Evolutionary conservation across 2,888 invertebrate species (phyloP), one percentile per base, ranked within the genome.

Genomic region (Theodoxus fluviatilis): DNA sequence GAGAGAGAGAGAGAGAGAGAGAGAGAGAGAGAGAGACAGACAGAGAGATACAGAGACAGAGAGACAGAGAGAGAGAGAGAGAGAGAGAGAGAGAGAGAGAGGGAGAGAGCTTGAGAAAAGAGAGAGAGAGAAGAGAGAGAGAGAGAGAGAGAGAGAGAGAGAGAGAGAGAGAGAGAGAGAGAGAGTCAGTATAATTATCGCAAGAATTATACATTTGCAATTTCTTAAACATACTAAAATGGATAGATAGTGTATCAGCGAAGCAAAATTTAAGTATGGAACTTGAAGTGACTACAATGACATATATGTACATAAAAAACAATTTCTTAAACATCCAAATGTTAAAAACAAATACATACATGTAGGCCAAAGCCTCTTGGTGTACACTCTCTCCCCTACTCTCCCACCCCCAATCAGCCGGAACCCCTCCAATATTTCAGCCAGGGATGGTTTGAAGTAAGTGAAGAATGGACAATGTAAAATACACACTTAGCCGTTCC

Each of bases 151-250:
- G 31, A 18, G 35, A 64, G 37, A 64, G 64, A 64, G 64, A 64
- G 64, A 64, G 64, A 64, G 64, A 64, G 64, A 64, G 64, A 64
- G 64, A 64, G 64, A 64, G 64, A 64, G 4, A n/a, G n/a, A n/a
- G n/a, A n/a, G 7, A 6, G n/a, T 52, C n/a, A 22, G 6, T 52
- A 52, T 52, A 9, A 25, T 1, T 52, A 9, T 52, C 9, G n/a
- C 52, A 22, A 25, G 49, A 15, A 49, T 25, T n/a, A 18, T 28
- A 43, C 7, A 43, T 43, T n/a, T n/a, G n/a, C n/a, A n/a, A n/a
- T n/a, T n/a, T n/a, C n/a, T n/a, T n/a, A n/a, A n/a, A n/a, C n/a
- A n/a, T n/a, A n/a, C n/a, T n/a, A n/a, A n/a, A n/a, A n/a, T n/a
- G n/a, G n/a, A n/a, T n/a, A n/a, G n/a, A n/a, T n/a, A n/a, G n/a